These are phyloP conservation scores for Halyomorpha halys DNA, from an alignment of 1,140 invertebrate species.

Conservation along the genomic window DNA sequence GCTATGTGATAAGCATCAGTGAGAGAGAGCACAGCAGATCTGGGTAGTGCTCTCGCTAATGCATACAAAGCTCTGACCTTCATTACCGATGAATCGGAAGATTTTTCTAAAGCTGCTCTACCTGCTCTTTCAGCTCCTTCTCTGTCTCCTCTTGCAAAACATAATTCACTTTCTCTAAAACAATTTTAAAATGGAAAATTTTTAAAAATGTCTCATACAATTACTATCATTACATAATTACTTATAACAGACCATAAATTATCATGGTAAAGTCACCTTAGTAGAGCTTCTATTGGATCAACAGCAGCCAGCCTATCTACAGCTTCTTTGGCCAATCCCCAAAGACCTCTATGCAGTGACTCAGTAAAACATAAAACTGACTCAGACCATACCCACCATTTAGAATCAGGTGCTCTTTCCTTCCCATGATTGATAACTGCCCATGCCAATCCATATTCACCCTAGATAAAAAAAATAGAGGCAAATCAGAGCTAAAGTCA, in stretches of 20 bases:
- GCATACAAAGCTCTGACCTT: slow-evolving; percentile 57
- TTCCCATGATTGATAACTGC: slow-evolving; percentile 47
- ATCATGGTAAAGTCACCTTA: slow-evolving; percentile 34
- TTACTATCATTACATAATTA: background rate
- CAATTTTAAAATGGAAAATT: slow-evolving; percentile 26
- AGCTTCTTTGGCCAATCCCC: slow-evolving; percentile 61
- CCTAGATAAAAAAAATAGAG: slow-evolving; percentile 34
- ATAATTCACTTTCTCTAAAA: slow-evolving; percentile 53
- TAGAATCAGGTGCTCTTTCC: slow-evolving; percentile 44
- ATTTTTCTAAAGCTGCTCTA: slow-evolving; percentile 44
- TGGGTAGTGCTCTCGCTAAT: slow-evolving; percentile 54
- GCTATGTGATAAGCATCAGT: slow-evolving; percentile 60
- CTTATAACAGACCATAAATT: background rate
- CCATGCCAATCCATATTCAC: slow-evolving; percentile 46
- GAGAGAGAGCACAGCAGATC: slow-evolving; percentile 46
- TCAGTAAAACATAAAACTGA: slow-evolving; percentile 48
- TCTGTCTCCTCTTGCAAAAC: slow-evolving; percentile 55
- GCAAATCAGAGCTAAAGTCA: background rate
- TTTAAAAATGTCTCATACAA: background rate
- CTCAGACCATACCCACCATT: slow-evolving; percentile 59
- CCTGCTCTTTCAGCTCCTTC: slow-evolving; percentile 47
- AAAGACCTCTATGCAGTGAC: slow-evolving; percentile 54
- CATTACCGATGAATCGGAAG: slow-evolving; percentile 38
- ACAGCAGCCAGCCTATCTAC: slow-evolving; percentile 61
- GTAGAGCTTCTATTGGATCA: slow-evolving; percentile 53